These are phyloP conservation scores for Eupeodes luniger DNA, from an alignment of 2,888 invertebrate genomes.

Conservation along the genomic window DNA sequence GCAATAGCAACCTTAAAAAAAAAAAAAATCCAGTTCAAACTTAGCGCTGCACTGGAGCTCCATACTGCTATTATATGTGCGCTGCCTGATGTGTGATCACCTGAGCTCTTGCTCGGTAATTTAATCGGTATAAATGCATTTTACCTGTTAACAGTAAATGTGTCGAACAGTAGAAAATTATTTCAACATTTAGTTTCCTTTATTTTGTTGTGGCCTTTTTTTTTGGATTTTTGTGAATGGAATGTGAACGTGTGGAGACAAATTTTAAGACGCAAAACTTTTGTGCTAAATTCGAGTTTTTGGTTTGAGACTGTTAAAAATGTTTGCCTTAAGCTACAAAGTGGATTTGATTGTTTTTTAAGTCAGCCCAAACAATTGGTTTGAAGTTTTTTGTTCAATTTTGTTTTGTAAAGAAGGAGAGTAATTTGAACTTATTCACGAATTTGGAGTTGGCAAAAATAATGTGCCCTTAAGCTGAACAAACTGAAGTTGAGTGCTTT, in stretches of 20 bases:
- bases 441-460: constrained; percentile 50
- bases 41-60: not conserved
- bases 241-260: constrained; percentile 70
- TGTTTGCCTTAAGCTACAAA: constrained; percentile 21
- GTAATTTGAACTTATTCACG: constrained; percentile 66
- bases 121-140: constrained; percentile 72
- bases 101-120: constrained; percentile 56
- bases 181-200: constrained; percentile 53
- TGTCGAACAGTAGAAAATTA: constrained; percentile 66
- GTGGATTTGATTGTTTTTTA: constrained; percentile 53
- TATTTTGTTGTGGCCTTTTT: not conserved
- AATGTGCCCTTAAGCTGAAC: constrained; percentile 46
- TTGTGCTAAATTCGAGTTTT: constrained; percentile 4
- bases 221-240: constrained; percentile 28
- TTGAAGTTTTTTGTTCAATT: not conserved
- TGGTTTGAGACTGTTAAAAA: constrained; percentile 4
- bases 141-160: constrained; percentile 72
- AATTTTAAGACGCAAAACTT: constrained; percentile 36
- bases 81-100: not conserved
- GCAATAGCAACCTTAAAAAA: constrained; percentile 36
- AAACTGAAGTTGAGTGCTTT: constrained; percentile 53
- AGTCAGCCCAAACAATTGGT: constrained; percentile 30
- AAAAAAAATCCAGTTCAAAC: constrained; percentile 50
- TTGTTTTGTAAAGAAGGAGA: constrained; percentile 9
- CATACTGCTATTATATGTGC: not conserved